Conservation (phyloP, 2,797 vertebrate genomes). For the Pipistrellus kuhlii region DNA sequence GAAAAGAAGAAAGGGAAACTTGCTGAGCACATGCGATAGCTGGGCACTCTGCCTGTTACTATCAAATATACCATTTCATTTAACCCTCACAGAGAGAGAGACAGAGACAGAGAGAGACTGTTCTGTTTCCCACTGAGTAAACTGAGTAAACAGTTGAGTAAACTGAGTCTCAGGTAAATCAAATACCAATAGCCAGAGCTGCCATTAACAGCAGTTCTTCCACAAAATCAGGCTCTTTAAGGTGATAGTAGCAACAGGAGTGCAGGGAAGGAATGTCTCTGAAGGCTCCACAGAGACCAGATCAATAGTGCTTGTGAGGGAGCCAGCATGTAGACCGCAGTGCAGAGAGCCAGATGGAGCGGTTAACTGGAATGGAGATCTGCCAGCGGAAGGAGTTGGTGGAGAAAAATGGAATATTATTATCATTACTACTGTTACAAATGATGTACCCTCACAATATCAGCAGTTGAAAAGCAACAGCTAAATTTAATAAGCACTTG, state of each 20-base stretch:
- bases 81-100: not conserved
- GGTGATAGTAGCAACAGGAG: accelerated
- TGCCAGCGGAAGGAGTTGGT: not conserved
- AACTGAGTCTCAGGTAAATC: constrained; percentile 3
- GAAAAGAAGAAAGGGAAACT: not conserved
- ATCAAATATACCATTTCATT: constrained; percentile 11
- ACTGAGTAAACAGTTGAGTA: not conserved
- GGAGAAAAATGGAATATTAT: not conserved
- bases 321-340: not conserved
- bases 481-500: not conserved
- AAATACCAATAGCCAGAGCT: not conserved
- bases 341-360: not conserved
- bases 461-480: not conserved
- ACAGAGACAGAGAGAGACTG: not conserved
- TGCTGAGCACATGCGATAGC: not conserved
- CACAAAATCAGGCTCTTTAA: not conserved
- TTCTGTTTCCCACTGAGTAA: not conserved
- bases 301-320: not conserved
- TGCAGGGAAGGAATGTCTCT: not conserved
- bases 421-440: not conserved
- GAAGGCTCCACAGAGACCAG: not conserved
- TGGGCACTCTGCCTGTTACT: not conserved
- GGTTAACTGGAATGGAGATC: not conserved
- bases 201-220: not conserved
- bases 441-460: not conserved